These are phyloP conservation scores for Pao palembangensis DNA, from an alignment of 2,113 vertebrate species.

Conservation along the genomic window DNA sequence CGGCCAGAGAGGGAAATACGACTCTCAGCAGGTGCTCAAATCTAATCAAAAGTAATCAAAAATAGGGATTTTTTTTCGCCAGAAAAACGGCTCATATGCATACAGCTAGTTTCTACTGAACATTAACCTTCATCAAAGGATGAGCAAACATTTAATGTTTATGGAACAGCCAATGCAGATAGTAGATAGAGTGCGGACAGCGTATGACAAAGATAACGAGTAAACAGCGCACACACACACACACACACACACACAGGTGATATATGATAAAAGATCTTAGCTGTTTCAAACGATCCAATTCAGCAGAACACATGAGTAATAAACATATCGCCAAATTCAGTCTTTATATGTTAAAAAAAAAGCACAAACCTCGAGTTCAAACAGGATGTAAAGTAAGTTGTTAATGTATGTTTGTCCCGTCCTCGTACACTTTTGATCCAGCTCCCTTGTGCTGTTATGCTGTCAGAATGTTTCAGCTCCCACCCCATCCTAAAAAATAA, in stretches of 20 bases:
- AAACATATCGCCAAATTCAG: constrained; percentile 4
- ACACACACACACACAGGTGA: constrained; percentile 21
- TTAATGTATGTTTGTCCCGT: constrained; percentile 5
- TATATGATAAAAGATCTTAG: constrained; percentile 13
- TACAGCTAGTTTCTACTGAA: too few relatives aligned
- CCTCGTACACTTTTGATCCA: constrained; percentile 14
- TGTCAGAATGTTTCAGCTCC: constrained; percentile 14
- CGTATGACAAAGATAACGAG: constrained; percentile 17
- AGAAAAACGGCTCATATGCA: not conserved
- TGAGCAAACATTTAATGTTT: not conserved
- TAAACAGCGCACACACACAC: constrained; percentile 40
- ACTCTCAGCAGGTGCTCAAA: too few relatives aligned
- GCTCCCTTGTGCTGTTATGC: constrained; percentile 11
- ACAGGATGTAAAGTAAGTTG: constrained; percentile 5
- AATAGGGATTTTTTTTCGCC: too few relatives aligned
- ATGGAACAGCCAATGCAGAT: constrained; percentile 24
- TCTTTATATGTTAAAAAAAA: not conserved
- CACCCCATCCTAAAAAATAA: constrained; percentile 23
- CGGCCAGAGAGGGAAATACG: too few relatives aligned
- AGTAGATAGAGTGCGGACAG: constrained; percentile 1
- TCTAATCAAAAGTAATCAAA: too few relatives aligned
- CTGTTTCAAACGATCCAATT: constrained; percentile 18
- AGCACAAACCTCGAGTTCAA: not conserved
- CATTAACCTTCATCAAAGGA: too few relatives aligned
- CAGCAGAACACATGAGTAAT: not conserved